phyloP scores from a whole-genome alignment of 2,888 invertebrate species.

The Nasonovia ribisnigri region DNA sequence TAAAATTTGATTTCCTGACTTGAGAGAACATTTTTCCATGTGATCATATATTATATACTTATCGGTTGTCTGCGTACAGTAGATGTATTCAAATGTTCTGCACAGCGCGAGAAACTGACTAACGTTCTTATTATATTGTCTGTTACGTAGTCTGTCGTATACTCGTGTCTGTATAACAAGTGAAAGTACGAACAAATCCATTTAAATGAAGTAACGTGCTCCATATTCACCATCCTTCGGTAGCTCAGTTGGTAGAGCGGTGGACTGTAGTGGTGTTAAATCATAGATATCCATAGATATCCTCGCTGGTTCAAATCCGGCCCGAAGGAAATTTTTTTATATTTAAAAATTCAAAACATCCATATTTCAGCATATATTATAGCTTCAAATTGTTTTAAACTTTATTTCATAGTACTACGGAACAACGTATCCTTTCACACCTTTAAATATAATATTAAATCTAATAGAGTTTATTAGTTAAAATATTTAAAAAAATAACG shows the following conservation, averaged over 20 bases:
- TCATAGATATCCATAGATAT: slow-evolving; percentile 68
- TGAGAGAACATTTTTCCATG: background rate
- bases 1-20: background rate
- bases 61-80: background rate
- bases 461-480: too few species aligned
- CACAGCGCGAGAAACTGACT: background rate
- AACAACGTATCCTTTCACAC: too few species aligned
- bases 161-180: background rate
- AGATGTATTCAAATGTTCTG: background rate
- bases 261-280: slow-evolving; percentile 68
- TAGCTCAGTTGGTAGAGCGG: slow-evolving; percentile 69
- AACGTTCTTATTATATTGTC: background rate
- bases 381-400: too few species aligned
- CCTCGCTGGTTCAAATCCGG: slow-evolving; percentile 69
- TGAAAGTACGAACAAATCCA: background rate
- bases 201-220: background rate
- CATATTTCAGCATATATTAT: background rate
- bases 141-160: background rate
- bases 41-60: background rate
- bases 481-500: too few species aligned
- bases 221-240: slow-evolving; percentile 60
- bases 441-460: too few species aligned
- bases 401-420: too few species aligned
- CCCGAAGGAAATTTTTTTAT: slow-evolving; percentile 68
- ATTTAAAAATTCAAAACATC: background rate